These are phyloP conservation scores for Euthynnus affinis DNA, from an alignment of 2,797 vertebrate species.

Conservation along the genomic window DNA sequence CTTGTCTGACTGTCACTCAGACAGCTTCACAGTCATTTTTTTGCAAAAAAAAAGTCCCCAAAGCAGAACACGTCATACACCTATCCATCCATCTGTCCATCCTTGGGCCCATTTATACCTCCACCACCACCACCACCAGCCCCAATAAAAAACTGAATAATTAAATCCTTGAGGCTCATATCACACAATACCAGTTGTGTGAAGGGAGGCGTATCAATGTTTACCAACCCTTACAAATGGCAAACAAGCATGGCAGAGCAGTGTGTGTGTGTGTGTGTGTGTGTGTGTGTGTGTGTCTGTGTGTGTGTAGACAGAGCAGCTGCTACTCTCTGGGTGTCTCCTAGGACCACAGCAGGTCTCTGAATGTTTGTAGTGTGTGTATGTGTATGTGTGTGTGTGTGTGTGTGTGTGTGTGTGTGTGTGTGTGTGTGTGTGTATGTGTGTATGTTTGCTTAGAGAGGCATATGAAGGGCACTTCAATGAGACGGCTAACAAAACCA, in stretches of 20 bases:
- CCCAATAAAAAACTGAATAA: constrained; percentile 3
- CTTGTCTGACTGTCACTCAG: too few relatives aligned
- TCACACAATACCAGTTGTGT: constrained; percentile 53
- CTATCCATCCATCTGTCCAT: constrained; percentile 21
- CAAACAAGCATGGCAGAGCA: constrained; percentile 43
- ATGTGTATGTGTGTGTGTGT: too few relatives aligned
- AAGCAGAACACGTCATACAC: neutral
- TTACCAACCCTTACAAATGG: constrained; percentile 50
- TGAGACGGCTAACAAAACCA: constrained; percentile 48
- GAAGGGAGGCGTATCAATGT: constrained; percentile 49
- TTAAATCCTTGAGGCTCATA: constrained; percentile 48
- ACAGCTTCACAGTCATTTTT: too few relatives aligned
- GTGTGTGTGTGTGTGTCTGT: constrained; percentile 33
- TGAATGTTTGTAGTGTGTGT: constrained; percentile 33
- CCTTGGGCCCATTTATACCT: constrained; percentile 13
- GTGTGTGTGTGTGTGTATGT: constrained; percentile 12
- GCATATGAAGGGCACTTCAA: constrained; percentile 60
- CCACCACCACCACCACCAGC: neutral
- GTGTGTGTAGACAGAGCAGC: constrained; percentile 48
- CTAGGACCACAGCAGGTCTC: constrained; percentile 52
- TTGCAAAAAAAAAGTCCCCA: too few relatives aligned
- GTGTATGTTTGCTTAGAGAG: constrained; percentile 40
- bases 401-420: constrained; percentile 20
- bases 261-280: constrained; percentile 34
- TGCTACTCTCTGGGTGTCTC: constrained; percentile 60